Evolutionary conservation across 2,888 invertebrate species (phyloP), one percentile per base, ranked within the genome.

Genomic region (Spilarctia lutea): DNA sequence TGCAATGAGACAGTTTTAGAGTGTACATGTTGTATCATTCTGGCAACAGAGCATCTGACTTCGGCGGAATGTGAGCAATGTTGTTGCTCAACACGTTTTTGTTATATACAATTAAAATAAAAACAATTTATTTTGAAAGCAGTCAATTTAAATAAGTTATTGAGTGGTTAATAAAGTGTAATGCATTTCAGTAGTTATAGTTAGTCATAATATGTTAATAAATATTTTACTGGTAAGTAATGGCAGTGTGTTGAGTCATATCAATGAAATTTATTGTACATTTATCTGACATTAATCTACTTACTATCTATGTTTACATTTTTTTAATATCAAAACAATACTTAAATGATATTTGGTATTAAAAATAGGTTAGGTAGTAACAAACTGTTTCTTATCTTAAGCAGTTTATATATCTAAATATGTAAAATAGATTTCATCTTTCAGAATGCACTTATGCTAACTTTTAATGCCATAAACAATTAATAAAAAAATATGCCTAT

Each of bases 11-110:
- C 93, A 87, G 90, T 92, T 93, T 91, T 93, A 94, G 93, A 89
- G 87, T 86, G 85, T 79, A 83, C 85, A 86, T 88, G 88, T 87
- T 88, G 89, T 88, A 89, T 88, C 89, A 87, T 92, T 88, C 93
- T 94, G 94, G 93, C 94, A 93, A 89, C 90, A 83, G 86, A 83
- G 89, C 90, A 83, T 86, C 88, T 94, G 95, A 94, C 96, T 94
- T 91, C 88, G 84, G 76, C 85, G 94, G 91, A 91, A 96, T 95
- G 94, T 91, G 91, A 91, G 91, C 92, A 93, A 94, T 95, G 94
- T 91, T 87, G 84, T 89, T 90, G 90, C 89, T 88, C 88, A 89
- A 90, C 86, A 84, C 83, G 79, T 84, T 85, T 82, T 60, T 16
- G 30, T 85, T 87, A 87, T 84, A 79, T 80, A 86, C 85, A 90